Percentiles rank a stretch among this genome's conserved stretches.
phyloP scores from a whole-genome alignment of 2,797 vertebrate species.

The Sphenopsis melanotis region DNA sequence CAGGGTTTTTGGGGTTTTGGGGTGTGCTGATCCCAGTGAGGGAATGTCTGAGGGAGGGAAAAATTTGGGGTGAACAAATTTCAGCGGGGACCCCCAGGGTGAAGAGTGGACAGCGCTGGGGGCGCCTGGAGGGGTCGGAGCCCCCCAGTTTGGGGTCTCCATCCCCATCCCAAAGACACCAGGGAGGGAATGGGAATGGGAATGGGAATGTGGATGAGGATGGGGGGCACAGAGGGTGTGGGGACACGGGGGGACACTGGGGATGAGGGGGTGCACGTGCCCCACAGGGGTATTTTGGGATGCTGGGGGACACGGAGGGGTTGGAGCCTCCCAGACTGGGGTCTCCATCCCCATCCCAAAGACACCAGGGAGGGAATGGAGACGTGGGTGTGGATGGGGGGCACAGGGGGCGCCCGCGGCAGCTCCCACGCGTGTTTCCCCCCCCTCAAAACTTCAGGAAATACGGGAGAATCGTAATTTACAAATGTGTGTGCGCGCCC shows the following conservation, averaged over 20 bases:
- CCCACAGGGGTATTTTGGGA: not conserved
- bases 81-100: fast-evolving
- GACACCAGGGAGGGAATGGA: too few species aligned
- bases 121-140: not conserved
- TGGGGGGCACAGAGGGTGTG: too few species aligned
- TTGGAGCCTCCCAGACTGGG: too few species aligned
- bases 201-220: not conserved
- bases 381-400: too few species aligned
- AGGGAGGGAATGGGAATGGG: not conserved
- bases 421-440: not conserved
- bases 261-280: not conserved
- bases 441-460: not conserved
- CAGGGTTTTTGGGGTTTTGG: not conserved
- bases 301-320: too few species aligned
- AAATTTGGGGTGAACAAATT: not conserved
- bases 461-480: not conserved
- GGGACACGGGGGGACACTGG: not conserved
- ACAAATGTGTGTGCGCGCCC: fast-evolving
- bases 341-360: too few species aligned
- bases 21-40: fast-evolving
- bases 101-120: not conserved
- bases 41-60: fast-evolving
- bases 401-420: too few species aligned
- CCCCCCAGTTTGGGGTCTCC: not conserved
- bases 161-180: not conserved